phyloP scores from a whole-genome alignment of 1,140 invertebrate genomes.

The Eubasilissa regina region DNA sequence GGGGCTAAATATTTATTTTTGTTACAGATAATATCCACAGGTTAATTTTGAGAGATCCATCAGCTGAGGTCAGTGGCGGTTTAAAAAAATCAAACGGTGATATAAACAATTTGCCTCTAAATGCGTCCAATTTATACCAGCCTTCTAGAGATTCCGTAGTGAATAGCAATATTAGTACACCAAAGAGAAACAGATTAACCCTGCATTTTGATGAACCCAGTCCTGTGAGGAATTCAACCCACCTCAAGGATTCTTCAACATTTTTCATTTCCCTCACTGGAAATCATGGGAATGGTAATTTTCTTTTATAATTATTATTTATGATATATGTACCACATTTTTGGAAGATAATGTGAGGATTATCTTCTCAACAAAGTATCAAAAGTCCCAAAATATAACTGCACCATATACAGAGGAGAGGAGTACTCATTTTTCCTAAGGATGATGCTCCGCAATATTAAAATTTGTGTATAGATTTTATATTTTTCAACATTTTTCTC shows the following conservation, averaged over 20 bases:
- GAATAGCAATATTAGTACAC: slow-evolving; percentile 64
- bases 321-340: not conserved
- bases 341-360: not conserved
- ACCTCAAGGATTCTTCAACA: slow-evolving; percentile 73
- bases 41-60: slow-evolving; percentile 65
- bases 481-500: too few relatives aligned
- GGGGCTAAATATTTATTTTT: too few relatives aligned
- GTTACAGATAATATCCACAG: slow-evolving; percentile 69
- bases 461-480: too few relatives aligned
- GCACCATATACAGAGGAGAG: too few relatives aligned
- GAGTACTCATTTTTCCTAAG: too few relatives aligned
- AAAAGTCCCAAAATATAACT: too few relatives aligned
- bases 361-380: not conserved
- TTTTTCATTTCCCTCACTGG: slow-evolving; percentile 55
- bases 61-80: slow-evolving; percentile 28
- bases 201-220: slow-evolving; percentile 73
- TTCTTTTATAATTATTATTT: not conserved
- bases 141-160: slow-evolving; percentile 50
- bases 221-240: slow-evolving; percentile 73
- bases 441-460: too few relatives aligned
- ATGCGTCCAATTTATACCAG: not conserved
- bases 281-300: slow-evolving; percentile 53
- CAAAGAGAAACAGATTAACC: slow-evolving; percentile 70
- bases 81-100: slow-evolving; percentile 57
- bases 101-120: slow-evolving; percentile 43